phyloP scores from a whole-genome alignment of 2,797 vertebrate genomes.

The Danio choprae region DNA sequence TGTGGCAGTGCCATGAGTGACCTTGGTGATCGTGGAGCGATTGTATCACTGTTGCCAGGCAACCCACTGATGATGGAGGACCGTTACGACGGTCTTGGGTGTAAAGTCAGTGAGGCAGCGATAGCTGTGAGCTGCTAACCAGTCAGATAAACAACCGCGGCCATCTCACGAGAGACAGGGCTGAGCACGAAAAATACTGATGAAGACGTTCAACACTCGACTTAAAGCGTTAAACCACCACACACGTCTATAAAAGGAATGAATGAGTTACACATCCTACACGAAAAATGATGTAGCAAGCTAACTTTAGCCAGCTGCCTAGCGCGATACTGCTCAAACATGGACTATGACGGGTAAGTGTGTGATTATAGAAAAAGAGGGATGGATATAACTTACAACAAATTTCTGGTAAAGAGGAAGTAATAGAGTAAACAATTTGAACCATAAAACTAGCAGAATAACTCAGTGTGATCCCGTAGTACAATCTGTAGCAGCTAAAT shows the following conservation, averaged over 20 bases:
- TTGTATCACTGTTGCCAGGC: constrained; percentile 27
- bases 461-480: not conserved
- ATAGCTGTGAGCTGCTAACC: constrained; percentile 18
- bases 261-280: not conserved
- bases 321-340: constrained; percentile 34
- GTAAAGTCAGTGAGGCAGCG: constrained; percentile 4
- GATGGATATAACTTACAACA: not conserved
- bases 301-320: constrained; percentile 51
- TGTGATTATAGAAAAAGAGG: not conserved
- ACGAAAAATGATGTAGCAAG: constrained; percentile 42
- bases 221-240: not conserved
- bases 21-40: not conserved
- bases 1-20: not conserved
- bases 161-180: not conserved
- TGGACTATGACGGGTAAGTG: constrained; percentile 60
- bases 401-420: not conserved
- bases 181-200: not conserved
- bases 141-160: not conserved
- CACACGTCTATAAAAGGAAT: not conserved
- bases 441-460: too few relatives aligned
- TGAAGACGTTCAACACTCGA: not conserved
- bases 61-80: constrained; percentile 31
- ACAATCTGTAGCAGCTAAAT: constrained; percentile 32
- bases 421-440: not conserved
- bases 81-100: not conserved